Evolutionary conservation across 2,113 vertebrate genomes (phyloP).

Genomic region (Cavia aperea): DNA sequence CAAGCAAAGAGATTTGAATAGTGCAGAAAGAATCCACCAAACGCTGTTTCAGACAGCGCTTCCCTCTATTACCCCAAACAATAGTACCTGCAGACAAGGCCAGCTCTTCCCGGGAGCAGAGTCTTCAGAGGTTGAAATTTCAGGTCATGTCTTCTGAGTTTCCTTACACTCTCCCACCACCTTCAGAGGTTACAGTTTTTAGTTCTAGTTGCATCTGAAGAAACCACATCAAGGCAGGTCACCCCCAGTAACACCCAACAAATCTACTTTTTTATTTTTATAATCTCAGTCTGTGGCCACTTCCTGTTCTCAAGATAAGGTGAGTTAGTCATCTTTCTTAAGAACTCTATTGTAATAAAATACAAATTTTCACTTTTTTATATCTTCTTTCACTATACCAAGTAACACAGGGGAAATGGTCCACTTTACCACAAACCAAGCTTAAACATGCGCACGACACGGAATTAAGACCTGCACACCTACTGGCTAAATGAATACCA

Average conservation of each 20-base stretch:
- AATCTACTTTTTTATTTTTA: constrained; percentile 48
- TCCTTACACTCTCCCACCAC: constrained; percentile 41
- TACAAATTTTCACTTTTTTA: constrained; percentile 39
- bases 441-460: background rate
- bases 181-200: constrained; percentile 52
- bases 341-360: constrained; percentile 24
- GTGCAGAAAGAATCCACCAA: background rate
- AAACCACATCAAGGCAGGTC: constrained; percentile 66
- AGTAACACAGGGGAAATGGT: background rate
- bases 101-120: background rate
- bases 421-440: constrained; percentile 37
- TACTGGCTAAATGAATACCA: background rate
- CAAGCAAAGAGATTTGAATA: background rate
- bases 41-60: background rate
- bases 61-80: background rate
- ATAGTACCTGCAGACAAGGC: background rate
- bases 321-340: constrained; percentile 49
- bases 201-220: constrained; percentile 41
- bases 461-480: background rate
- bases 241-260: constrained; percentile 61
- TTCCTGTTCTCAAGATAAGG: constrained; percentile 66
- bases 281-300: constrained; percentile 46
- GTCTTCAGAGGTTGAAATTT: constrained; percentile 19
- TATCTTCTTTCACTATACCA: background rate
- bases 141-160: constrained; percentile 55